A percentile compares a stretch with the other conserved stretches of the same genome.
Conservation (phyloP, 2,797 vertebrate species). For the Anniella stebbinsi region DNA sequence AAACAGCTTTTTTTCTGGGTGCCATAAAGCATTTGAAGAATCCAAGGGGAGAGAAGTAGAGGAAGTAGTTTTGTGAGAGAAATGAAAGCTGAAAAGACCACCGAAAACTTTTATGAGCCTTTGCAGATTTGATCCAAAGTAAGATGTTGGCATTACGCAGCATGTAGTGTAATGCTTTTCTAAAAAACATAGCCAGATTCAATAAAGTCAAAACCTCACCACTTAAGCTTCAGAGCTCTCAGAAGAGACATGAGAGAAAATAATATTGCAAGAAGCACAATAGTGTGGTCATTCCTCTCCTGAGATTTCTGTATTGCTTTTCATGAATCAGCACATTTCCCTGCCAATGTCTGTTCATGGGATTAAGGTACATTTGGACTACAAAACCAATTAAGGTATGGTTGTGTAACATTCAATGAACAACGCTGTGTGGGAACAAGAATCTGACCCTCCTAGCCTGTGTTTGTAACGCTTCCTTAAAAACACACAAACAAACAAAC, state of each 20-base stretch:
- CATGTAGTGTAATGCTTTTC: neutral
- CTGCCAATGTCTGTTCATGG: neutral
- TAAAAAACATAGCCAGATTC: slow-evolving; percentile 25
- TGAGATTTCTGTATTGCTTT: slow-evolving; percentile 5
- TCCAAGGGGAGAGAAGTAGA: slow-evolving; percentile 1
- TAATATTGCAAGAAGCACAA: slow-evolving; percentile 21
- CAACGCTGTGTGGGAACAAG: slow-evolving; percentile 8
- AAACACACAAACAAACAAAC: neutral
- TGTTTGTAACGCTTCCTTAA: neutral
- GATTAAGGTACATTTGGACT: neutral
- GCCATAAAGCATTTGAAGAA: neutral
- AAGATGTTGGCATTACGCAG: slow-evolving; percentile 43
- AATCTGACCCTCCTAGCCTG: neutral
- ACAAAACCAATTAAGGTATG: neutral
- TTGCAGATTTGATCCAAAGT: slow-evolving; percentile 49
- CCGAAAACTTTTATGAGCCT: slow-evolving; percentile 32
- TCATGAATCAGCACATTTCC: slow-evolving; percentile 20
- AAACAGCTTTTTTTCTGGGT: slow-evolving; percentile 19
- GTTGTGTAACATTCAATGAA: neutral
- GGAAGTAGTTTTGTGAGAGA: slow-evolving; percentile 14
- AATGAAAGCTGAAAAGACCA: slow-evolving; percentile 34
- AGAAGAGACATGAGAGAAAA: neutral
- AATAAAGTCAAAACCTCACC: slow-evolving; percentile 40
- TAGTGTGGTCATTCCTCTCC: neutral
- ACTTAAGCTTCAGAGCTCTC: slow-evolving; percentile 32